Base-by-base conservation (phyloP, 2,797 vertebrate genomes). In the Brachyrhaphis roseni region DNA sequence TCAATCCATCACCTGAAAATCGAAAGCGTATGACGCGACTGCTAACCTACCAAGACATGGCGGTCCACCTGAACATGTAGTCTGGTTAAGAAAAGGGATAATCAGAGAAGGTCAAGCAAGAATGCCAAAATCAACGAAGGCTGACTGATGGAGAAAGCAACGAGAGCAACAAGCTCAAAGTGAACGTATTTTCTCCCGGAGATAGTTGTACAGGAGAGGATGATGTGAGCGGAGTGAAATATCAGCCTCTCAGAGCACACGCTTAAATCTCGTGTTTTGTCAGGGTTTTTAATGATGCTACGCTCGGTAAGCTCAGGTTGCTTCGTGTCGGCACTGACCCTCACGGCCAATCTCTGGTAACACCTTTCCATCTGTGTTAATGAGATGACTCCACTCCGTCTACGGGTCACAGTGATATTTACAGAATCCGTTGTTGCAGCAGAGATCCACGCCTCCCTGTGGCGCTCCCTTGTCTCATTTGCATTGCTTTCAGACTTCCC, bases 401-500 rank as follows among this genome's bases (percentile, higher is more conserved):
- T 89, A 57, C 72, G 81, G 93, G 92, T 94, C 93, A 90, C 82
- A 18, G 85, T 90, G 90, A 92, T 94, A 94, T 94, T 95, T 95
- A 94, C 93, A 84, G 86, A 84, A 85, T 78, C 43, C 72, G 86
- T 81, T 85, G 90, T 86, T 88, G 90, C 89, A 68, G 86, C 86
- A 84, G 89, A 86, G 89, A 91, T 91, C 89, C 83, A 76, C 76
- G 85, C 87, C 87, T 91, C 88, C 92, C 93, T 0, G 79, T 82
- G 86, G 88, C 34, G 84, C 89, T 81, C 87, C 83, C 87, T 85
- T 16, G 49, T 80, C 92, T 94, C 93, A 94, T 94, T 94, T 94
- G 92, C 94, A 95, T 94, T 89, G 86, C 92, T 92, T 93, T 93
- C 93, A 94, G 92, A 95, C 94, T 93, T 87, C 92, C 84, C 82